Percentiles rank a stretch among this genome's conserved stretches.
Evolutionary conservation across 2,888 invertebrate species (phyloP).

Genomic region (Ectropis crepuscularia): DNA sequence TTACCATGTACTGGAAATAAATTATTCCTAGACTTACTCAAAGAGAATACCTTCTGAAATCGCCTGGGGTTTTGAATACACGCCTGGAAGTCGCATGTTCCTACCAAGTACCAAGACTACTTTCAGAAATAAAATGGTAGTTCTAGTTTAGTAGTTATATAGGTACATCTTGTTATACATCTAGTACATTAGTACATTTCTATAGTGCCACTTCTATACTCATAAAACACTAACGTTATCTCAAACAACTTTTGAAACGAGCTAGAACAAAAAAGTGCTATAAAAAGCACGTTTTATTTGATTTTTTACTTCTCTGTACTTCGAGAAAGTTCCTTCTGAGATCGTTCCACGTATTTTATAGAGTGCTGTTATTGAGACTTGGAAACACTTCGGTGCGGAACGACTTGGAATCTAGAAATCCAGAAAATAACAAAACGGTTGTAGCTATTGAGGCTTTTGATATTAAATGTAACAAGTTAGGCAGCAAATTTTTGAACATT

Average conservation of each 20-base stretch:
- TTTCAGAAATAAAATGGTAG: no score
- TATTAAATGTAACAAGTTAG: no score
- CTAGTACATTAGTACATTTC: not conserved
- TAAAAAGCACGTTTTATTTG: constrained; percentile 18
- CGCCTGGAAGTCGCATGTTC: no score
- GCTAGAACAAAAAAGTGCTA: constrained; percentile 8
- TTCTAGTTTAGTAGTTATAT: no score
- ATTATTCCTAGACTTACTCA: no score
- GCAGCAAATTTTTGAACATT: no score
- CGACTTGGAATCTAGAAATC: not conserved
- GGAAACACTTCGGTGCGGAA: not conserved
- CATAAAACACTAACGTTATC: constrained; percentile 7
- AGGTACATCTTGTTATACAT: no score
- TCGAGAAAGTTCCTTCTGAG: constrained; percentile 4
- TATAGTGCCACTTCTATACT: not conserved
- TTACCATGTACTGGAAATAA: no score
- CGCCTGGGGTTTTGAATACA: no score
- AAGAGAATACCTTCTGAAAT: no score
- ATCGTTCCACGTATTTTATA: constrained; percentile 3
- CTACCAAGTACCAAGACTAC: no score
- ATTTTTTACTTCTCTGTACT: constrained; percentile 6
- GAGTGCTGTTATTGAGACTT: not conserved
- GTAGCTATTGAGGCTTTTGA: no score
- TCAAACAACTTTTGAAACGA: constrained; percentile 15
- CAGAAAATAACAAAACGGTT: not conserved